Percentiles rank a stretch among this genome's conserved stretches.
Conservation (phyloP, 1,140 invertebrate genomes). For the Schmidtea mediterranea region DNA sequence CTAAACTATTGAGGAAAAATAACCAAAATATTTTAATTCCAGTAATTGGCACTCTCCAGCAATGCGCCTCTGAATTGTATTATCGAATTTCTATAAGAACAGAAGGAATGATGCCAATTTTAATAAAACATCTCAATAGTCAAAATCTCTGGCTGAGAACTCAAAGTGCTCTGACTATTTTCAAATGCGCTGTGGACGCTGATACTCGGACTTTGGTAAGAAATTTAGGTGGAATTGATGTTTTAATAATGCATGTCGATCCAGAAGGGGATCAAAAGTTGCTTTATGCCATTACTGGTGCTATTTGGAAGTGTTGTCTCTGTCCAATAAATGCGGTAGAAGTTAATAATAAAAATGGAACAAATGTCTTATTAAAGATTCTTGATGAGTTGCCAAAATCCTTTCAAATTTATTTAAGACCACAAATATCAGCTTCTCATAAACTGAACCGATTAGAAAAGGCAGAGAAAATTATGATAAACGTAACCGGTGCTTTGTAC, state of each 20-base stretch:
- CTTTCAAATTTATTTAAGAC: no score
- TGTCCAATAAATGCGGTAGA: no score
- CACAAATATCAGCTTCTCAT: no score
- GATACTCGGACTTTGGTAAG: conserved; percentile 51
- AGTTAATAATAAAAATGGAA: no score
- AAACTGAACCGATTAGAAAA: no score
- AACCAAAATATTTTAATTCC: conserved; percentile 54
- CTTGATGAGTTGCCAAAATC: no score
- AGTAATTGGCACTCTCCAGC: conserved; percentile 50
- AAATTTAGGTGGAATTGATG: conserved; percentile 50
- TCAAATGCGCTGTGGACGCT: conserved; percentile 55
- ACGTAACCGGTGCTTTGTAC: no score
- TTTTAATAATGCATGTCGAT: conserved; percentile 45
- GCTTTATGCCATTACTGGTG: conserved; percentile 56
- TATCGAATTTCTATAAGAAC: conserved; percentile 57
- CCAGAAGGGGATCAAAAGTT: conserved; percentile 38
- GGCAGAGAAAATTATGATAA: no score
- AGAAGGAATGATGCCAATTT: conserved; percentile 52
- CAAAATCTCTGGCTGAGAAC: conserved; percentile 38
- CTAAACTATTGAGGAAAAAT: conserved; percentile 41
- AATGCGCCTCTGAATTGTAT: conserved; percentile 40
- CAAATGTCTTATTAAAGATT: no score
- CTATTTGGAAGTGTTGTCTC: conserved; percentile 54
- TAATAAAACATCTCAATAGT: conserved; percentile 47
- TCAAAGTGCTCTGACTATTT: conserved; percentile 60